These are phyloP conservation scores for Abscondita cerata DNA, from an alignment of 2,888 invertebrate genomes.

Conservation along the genomic window DNA sequence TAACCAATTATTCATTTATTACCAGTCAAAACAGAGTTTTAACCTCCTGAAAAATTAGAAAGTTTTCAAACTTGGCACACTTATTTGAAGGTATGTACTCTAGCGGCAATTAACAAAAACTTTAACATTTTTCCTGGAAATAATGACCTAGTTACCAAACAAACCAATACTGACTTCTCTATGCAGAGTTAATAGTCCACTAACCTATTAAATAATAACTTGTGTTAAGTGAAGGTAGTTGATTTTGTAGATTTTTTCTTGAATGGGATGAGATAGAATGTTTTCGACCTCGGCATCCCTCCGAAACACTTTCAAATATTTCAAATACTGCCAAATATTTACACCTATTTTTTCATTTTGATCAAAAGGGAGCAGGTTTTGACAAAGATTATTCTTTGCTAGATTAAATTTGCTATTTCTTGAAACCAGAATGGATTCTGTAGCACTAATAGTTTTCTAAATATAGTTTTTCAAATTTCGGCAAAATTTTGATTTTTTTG, in stretches of 20 bases:
- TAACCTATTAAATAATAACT: not conserved
- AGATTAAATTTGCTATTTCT: too few species aligned
- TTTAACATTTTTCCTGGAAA: too few species aligned
- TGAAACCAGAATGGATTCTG: not conserved
- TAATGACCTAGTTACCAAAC: too few species aligned
- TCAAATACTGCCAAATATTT: not conserved
- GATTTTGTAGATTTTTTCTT: not conserved
- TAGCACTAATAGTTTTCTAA: not conserved
- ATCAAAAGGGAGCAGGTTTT: too few species aligned
- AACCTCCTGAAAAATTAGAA: too few species aligned
- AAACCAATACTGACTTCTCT: too few species aligned
- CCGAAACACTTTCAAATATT: not conserved
- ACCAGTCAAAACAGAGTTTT: too few species aligned
- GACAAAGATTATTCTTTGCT: not conserved
- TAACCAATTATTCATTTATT: too few species aligned
- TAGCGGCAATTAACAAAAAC: too few species aligned
- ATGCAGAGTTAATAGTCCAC: not conserved
- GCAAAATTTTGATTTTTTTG: not conserved
- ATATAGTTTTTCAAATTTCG: not conserved
- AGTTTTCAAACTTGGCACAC: too few species aligned
- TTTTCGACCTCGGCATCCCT: not conserved
- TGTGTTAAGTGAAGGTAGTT: not conserved
- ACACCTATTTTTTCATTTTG: not conserved
- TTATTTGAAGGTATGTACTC: too few species aligned
- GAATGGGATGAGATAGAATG: not conserved